Conservation (phyloP, 2,797 vertebrate genomes). For the Xenops minutus region DNA sequence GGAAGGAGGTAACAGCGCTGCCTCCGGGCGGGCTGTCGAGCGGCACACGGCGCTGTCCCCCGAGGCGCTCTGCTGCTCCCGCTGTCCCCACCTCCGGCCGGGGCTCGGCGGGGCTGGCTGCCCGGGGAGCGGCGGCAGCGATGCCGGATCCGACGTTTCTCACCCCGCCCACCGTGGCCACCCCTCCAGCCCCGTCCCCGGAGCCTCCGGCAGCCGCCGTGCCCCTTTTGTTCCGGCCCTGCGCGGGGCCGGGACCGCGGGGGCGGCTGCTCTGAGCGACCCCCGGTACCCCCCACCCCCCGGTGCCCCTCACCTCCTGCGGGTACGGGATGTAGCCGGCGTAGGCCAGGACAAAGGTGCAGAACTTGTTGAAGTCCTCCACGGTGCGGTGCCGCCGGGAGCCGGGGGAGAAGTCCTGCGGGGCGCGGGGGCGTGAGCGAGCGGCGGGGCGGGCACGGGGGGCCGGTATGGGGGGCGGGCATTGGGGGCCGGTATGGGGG, state of each 20-base stretch:
- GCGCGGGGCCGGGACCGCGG: neutral
- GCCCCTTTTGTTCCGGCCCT: neutral
- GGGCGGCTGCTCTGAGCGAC: neutral
- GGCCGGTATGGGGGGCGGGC: no score
- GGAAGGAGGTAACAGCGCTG: neutral
- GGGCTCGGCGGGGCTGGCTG: no score
- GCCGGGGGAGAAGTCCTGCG: conserved; percentile 71
- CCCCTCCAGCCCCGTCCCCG: neutral
- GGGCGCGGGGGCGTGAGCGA: neutral
- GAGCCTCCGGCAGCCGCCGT: neutral
- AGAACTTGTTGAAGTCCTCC: conserved; percentile 98
- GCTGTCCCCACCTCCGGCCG: neutral
- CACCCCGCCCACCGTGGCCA: neutral
- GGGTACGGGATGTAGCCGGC: conserved; percentile 96
- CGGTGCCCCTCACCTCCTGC: conserved; percentile 52
- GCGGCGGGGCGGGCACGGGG: neutral
- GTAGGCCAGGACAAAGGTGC: conserved; percentile 94
- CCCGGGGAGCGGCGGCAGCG: neutral
- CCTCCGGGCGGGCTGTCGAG: fast-evolving
- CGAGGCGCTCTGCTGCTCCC: neutral
- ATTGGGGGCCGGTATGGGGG: no score
- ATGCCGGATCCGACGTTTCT: neutral
- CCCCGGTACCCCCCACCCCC: neutral
- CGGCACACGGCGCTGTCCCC: fast-evolving
- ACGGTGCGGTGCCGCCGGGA: conserved; percentile 86